Percentiles rank a stretch among this genome's conserved stretches.
phyloP scores from a whole-genome alignment of 2,113 vertebrate species.

The Mohoua ochrocephala region DNA sequence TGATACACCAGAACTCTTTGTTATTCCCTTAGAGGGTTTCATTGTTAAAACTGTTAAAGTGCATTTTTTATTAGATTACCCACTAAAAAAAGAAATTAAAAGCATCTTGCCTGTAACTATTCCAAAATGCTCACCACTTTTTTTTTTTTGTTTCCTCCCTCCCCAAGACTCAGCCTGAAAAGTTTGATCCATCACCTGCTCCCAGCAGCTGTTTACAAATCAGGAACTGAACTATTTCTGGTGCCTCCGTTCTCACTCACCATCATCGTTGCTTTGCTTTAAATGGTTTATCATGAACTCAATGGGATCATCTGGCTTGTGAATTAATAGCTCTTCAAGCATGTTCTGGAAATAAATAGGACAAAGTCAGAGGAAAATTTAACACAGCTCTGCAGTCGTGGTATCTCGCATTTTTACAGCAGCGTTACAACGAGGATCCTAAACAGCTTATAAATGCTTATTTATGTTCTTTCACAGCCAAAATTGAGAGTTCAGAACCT shows the following conservation, averaged over 20 bases:
- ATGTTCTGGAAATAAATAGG: constrained; percentile 75
- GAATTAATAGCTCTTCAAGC: constrained; percentile 80
- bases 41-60: constrained; percentile 62
- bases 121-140: not conserved
- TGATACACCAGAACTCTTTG: constrained; percentile 59
- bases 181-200: not conserved
- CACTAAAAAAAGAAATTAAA: constrained; percentile 46
- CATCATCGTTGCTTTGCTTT: constrained; percentile 66
- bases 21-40: constrained; percentile 56
- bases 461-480: not conserved
- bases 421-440: not conserved
- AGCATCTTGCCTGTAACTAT: constrained; percentile 5
- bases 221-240: not conserved
- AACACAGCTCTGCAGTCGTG: not conserved
- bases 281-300: constrained; percentile 81
- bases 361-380: not conserved
- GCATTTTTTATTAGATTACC: constrained; percentile 56
- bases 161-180: not conserved
- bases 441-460: not conserved
- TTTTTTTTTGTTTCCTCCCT: not conserved
- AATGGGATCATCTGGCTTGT: constrained; percentile 83
- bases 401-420: not conserved
- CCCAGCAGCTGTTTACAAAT: not conserved
- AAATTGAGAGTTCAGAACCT: not conserved
- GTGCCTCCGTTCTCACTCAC: constrained; percentile 56